Evolutionary conservation across 2,888 invertebrate species (phyloP).

Genomic region (Tuberolachnus salignus): DNA sequence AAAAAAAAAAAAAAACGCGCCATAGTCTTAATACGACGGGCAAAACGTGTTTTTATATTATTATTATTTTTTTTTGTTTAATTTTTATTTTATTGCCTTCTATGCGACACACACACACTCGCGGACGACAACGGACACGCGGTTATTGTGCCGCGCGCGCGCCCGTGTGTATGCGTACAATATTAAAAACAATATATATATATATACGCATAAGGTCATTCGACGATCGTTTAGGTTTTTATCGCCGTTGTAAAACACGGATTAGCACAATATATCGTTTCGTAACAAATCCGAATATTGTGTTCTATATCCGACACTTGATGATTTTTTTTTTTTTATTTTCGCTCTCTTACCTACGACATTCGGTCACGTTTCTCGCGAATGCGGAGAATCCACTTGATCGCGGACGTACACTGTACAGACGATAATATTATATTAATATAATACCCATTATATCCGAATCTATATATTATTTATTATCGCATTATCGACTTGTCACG

Average conservation of each 20-base stretch:
- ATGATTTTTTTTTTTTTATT: background rate
- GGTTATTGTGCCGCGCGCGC: too few species aligned
- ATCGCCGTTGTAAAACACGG: constrained; percentile 2
- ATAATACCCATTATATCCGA: background rate
- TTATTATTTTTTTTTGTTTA: background rate
- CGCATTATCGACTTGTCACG: background rate
- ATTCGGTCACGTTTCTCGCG: constrained; percentile 18
- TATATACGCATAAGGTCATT: background rate
- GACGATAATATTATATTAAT: background rate
- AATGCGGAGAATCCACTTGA: constrained; percentile 29
- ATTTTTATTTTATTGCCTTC: too few species aligned
- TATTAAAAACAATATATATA: too few species aligned
- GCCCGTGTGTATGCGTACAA: too few species aligned
- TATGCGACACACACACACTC: background rate
- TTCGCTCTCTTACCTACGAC: too few species aligned
- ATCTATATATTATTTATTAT: background rate
- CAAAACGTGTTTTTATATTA: background rate
- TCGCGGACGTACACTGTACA: background rate
- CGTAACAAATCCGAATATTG: background rate
- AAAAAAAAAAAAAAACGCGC: too few species aligned
- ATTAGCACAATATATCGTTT: constrained; percentile 1
- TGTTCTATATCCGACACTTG: background rate
- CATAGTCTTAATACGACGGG: too few species aligned
- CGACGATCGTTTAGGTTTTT: background rate
- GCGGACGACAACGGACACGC: background rate